phyloP scores from a whole-genome alignment of 2,797 vertebrate genomes.

The Austrolebias charrua region DNA sequence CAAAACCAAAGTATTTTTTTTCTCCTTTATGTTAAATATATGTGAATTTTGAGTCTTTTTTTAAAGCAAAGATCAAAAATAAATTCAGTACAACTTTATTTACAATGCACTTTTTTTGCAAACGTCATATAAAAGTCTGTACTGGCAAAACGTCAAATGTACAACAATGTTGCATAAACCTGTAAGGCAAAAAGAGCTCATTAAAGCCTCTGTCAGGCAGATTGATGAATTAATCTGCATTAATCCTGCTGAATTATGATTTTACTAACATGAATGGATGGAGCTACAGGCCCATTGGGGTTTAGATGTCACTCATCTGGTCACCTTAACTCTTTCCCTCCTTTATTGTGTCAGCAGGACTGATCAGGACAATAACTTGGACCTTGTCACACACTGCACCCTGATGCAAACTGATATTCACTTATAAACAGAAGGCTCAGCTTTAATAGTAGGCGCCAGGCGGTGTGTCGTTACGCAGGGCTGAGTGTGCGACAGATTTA shows the following conservation, averaged over 20 bases:
- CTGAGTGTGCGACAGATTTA: slow-evolving; percentile 34
- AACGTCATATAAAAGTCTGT: no score
- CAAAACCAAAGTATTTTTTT: no score
- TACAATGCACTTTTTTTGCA: no score
- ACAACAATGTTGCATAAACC: no score
- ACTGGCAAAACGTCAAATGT: no score
- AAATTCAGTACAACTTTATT: no score
- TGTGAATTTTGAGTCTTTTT: no score
- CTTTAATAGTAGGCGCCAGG: no score
- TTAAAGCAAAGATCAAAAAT: no score
- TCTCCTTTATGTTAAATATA: no score
- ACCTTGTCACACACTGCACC: no score
- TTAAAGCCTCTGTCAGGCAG: neutral
- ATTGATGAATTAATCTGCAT: neutral
- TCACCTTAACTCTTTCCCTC: neutral
- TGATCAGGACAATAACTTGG: neutral
- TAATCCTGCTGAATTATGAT: neutral
- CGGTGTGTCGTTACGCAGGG: neutral
- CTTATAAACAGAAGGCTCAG: neutral
- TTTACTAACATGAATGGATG: neutral
- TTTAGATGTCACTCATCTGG: slow-evolving; percentile 20
- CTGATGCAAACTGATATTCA: neutral
- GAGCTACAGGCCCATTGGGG: neutral
- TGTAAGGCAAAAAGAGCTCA: neutral
- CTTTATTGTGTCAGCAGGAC: slow-evolving; percentile 28